Base-by-base conservation (phyloP, 1,140 invertebrate species). In the Cephus cinctus region DNA sequence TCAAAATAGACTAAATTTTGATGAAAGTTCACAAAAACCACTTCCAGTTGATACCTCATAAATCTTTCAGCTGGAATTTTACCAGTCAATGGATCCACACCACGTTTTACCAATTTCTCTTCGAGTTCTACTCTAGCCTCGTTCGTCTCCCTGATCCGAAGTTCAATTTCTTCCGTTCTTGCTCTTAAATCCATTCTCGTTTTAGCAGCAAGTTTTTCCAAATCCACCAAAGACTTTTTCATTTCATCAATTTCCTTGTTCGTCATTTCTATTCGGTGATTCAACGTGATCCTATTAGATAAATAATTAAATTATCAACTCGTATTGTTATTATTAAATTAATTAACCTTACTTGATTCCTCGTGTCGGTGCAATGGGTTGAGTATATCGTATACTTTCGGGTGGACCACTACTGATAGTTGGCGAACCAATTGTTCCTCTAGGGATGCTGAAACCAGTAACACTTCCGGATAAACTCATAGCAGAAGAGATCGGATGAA, bases 41-140 rank as follows among this genome's bases (percentile, higher is more conserved):
- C n/a, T 27, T 50, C 21, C 20, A 0, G 31, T 27, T 36, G n/a
- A 47, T 65, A 81, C 56, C 74, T 70, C 12, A 79, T 67, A 71
- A 81, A 78, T 32, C 75, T 73, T 52, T 81, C 77, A 2, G 76
- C 77, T 1, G 78, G 73, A 36, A 81, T 78, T 47, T 76, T 69
- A 9, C 80, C 77, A 0, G 75, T 77, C 35, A 79, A 67, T 16
- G 67, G 70, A 55, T 81, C 76, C 56, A 70, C 65, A 5, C 74
- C 73, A 6, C 71, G 67, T 8, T 65, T 46, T 4, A 79, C 57
- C 0, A 80, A 68, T 12, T 76, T 57, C 11, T 74, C 52, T 9
- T 79, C 61, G 32, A 81, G 78, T 14, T 67, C 49, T 5, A 65
- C 59, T 11, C 21, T 66, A 0, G 69, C 61, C 30, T 75, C 71